These are phyloP conservation scores for Megaceryle torquata DNA, from an alignment of 2,113 vertebrate species.

Conservation along the genomic window DNA sequence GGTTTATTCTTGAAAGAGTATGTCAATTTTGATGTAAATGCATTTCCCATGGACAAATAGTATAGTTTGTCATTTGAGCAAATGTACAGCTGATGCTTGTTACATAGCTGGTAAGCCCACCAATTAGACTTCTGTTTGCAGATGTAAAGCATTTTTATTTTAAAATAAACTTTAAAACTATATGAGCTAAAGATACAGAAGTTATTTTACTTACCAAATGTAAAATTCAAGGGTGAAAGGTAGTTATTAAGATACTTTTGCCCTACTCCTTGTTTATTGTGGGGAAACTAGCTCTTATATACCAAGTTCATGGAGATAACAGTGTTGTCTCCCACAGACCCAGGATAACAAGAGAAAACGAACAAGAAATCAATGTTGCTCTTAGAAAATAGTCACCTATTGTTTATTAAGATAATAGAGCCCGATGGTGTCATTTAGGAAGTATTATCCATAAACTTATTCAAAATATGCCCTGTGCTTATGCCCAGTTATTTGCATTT, in stretches of 20 bases:
- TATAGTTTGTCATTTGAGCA: neutral
- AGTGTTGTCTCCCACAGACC: neutral
- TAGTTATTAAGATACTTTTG: neutral
- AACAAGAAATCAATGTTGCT: neutral
- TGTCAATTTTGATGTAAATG: neutral
- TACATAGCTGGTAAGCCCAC: rapidly evolving
- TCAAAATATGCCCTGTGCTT: neutral
- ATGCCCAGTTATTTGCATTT: neutral
- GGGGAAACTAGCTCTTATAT: neutral
- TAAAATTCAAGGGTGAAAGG: neutral
- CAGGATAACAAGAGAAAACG: neutral
- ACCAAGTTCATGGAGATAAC: neutral
- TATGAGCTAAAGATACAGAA: neutral
- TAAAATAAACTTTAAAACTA: neutral
- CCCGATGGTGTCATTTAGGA: neutral
- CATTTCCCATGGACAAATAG: neutral
- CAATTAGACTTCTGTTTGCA: neutral
- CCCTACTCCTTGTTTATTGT: neutral
- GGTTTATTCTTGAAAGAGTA: neutral
- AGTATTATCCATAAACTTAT: neutral
- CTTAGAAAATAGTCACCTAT: neutral
- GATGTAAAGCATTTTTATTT: neutral
- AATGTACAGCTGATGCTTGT: neutral
- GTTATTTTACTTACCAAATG: neutral
- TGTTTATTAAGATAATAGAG: neutral